Evolutionary conservation across 1,140 invertebrate genomes (phyloP).

Genomic region (Saccostrea echinata): DNA sequence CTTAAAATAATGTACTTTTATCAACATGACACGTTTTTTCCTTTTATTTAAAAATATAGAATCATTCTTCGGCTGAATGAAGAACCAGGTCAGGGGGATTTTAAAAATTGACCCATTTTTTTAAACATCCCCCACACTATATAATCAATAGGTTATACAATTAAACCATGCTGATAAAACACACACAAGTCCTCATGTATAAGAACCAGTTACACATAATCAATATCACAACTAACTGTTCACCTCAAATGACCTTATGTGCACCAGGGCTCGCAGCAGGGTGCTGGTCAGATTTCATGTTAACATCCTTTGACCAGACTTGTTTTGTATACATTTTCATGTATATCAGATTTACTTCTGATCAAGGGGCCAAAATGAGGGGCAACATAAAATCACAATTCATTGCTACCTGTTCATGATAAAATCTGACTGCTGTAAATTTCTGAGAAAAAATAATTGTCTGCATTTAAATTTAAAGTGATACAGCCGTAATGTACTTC

Average conservation of each 20-base stretch:
- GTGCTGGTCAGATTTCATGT: neutral
- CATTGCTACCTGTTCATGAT: too few relatives aligned
- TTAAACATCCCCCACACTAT: neutral
- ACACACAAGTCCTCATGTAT: neutral
- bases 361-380: neutral
- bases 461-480: too few relatives aligned
- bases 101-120: neutral
- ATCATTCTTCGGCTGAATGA: neutral
- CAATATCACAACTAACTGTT: neutral
- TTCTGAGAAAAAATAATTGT: too few relatives aligned
- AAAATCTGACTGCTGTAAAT: too few relatives aligned
- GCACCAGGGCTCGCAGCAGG: neutral
- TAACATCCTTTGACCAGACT: neutral
- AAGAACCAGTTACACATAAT: neutral
- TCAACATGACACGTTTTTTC: neutral
- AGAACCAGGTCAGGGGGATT: neutral
- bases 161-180: too few relatives aligned
- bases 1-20: neutral
- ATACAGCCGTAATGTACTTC: too few relatives aligned
- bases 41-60: neutral
- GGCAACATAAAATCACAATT: neutral
- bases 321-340: neutral
- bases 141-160: too few relatives aligned
- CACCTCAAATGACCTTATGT: neutral
- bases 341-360: neutral